Evolutionary conservation across 35 echinoderm and acorn worm species (phyloP).

Genomic region (Diadema setosum): DNA sequence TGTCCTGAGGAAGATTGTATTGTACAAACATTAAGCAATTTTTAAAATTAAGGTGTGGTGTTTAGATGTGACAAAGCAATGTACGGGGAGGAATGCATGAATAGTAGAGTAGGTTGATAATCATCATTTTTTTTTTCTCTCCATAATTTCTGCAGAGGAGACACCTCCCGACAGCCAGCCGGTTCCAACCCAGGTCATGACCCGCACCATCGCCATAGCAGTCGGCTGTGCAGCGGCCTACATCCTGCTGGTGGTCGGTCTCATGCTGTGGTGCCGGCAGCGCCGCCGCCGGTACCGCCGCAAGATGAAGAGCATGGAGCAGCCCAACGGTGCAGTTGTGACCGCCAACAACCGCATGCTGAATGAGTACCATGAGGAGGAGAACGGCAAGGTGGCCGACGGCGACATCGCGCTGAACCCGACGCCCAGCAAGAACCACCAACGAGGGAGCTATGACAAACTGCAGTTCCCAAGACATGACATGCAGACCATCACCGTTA

Average conservation of each 20-base stretch:
- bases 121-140: too few relatives aligned
- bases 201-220: conserved; percentile 76
- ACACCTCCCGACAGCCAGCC: conserved; percentile 14
- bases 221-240: conserved; percentile 84
- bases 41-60: too few relatives aligned
- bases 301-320: conserved; percentile 40
- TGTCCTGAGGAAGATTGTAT: too few relatives aligned
- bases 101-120: too few relatives aligned
- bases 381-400: background rate
- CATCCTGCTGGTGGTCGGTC: conserved; percentile 84
- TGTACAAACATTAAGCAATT: too few relatives aligned
- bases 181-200: conserved; percentile 40
- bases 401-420: conserved; percentile 41
- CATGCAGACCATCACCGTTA: conserved; percentile 71
- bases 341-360: background rate
- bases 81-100: too few relatives aligned
- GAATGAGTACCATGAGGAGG: background rate
- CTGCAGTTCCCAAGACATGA: conserved; percentile 96
- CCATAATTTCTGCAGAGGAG: conserved; percentile 35
- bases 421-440: conserved; percentile 14
- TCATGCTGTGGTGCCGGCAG: conserved; percentile 89
- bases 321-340: background rate
- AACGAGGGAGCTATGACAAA: conserved; percentile 83
- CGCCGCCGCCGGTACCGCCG: conserved; percentile 51
- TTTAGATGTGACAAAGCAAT: too few relatives aligned